Conservation (phyloP, 2,888 invertebrate species). For the Odiellus spinosus region DNA sequence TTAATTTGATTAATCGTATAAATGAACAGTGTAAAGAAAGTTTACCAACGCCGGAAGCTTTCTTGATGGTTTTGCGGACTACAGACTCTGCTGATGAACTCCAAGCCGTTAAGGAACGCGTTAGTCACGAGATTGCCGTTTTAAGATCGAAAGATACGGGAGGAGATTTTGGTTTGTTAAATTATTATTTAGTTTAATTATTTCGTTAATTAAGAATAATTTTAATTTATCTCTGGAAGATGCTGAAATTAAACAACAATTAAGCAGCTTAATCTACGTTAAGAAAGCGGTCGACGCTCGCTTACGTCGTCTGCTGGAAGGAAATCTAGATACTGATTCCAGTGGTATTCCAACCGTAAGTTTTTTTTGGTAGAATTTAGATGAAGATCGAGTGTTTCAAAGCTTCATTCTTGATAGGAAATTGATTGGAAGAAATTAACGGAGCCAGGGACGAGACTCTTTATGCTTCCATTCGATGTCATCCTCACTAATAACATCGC, state of each 20-base stretch:
- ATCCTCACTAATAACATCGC: slow-evolving; percentile 58
- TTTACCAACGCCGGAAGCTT: slow-evolving; percentile 63
- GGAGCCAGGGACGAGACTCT: slow-evolving; percentile 19
- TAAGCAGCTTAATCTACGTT: slow-evolving; percentile 66
- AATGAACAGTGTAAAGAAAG: slow-evolving; percentile 67
- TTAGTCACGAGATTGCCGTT: slow-evolving; percentile 57
- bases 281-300: slow-evolving; percentile 54
- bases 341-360: slow-evolving; percentile 20
- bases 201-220: no score
- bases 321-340: slow-evolving; percentile 30
- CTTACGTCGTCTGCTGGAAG: slow-evolving; percentile 37
- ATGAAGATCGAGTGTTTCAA: background rate
- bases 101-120: slow-evolving; percentile 56
- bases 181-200: background rate
- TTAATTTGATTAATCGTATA: no score
- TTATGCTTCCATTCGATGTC: slow-evolving; percentile 18
- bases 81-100: slow-evolving; percentile 68
- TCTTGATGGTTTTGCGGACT: slow-evolving; percentile 61
- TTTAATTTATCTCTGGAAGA: slow-evolving; percentile 35
- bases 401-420: slow-evolving; percentile 10
- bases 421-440: slow-evolving; percentile 23
- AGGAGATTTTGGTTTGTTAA: slow-evolving; percentile 47
- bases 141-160: slow-evolving; percentile 66
- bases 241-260: slow-evolving; percentile 60
- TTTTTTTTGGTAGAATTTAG: background rate